These are phyloP conservation scores for Toxostoma redivivum DNA, from an alignment of 2,113 vertebrate genomes.

Conservation along the genomic window DNA sequence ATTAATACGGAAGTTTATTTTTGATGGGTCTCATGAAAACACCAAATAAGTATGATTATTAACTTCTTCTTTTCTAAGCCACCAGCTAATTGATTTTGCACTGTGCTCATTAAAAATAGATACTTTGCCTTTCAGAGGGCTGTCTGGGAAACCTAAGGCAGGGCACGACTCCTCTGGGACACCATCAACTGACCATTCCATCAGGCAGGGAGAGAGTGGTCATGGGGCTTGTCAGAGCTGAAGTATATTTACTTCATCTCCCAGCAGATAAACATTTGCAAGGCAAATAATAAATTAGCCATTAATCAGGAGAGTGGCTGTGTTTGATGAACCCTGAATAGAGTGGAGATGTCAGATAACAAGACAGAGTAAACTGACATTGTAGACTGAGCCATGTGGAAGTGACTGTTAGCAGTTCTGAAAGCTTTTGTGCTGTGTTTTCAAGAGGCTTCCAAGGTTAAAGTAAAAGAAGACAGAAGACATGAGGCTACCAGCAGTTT, in stretches of 20 bases:
- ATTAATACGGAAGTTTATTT: constrained; percentile 22
- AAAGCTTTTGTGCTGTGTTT: background rate
- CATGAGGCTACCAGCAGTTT: background rate
- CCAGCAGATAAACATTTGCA: constrained; percentile 78
- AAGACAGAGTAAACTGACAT: constrained; percentile 62
- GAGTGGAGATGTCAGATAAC: constrained; percentile 66
- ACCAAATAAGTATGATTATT: constrained; percentile 62
- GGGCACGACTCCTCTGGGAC: constrained; percentile 62
- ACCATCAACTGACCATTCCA: constrained; percentile 70
- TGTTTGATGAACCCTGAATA: constrained; percentile 72
- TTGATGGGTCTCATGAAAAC: constrained; percentile 26
- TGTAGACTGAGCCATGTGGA: constrained; percentile 20
- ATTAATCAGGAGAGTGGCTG: constrained; percentile 71
- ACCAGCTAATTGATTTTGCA: constrained; percentile 73
- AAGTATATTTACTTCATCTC: constrained; percentile 69
- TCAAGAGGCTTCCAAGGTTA: constrained; percentile 27
- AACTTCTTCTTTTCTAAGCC: constrained; percentile 64
- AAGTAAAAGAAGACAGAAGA: background rate
- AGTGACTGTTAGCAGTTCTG: background rate
- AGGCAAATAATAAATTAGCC: constrained; percentile 80
- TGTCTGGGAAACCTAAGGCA: constrained; percentile 70
- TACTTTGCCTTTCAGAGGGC: constrained; percentile 66
- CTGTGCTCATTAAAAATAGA: constrained; percentile 79
- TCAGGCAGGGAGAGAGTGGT: constrained; percentile 46
- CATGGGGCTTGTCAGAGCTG: constrained; percentile 68